Evolutionary conservation across 2,797 vertebrate genomes (phyloP).

Genomic region (Ambastaia sidthimunki): DNA sequence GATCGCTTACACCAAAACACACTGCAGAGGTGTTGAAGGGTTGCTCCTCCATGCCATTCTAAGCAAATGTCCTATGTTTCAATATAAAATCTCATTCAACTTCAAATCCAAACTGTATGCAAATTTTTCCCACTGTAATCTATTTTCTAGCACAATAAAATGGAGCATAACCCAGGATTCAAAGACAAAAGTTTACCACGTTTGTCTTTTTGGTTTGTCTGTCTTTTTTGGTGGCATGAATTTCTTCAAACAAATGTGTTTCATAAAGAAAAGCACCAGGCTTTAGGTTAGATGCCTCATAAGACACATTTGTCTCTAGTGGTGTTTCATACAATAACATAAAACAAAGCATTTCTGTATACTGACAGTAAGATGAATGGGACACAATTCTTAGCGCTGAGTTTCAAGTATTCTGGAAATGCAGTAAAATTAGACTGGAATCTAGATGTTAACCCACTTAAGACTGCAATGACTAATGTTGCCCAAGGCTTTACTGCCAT

Average conservation of each 20-base stretch:
- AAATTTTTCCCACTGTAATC: background rate
- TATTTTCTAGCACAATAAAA: constrained; percentile 2
- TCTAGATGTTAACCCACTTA: background rate
- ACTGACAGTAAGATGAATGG: constrained; percentile 46
- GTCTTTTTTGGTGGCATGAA: constrained; percentile 13
- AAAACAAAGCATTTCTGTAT: constrained; percentile 26
- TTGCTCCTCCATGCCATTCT: constrained; percentile 14
- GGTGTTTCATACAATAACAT: constrained; percentile 21
- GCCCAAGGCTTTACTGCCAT: background rate
- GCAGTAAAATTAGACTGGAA: constrained; percentile 4
- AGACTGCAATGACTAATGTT: background rate
- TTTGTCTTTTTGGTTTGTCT: constrained; percentile 23
- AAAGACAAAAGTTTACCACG: background rate
- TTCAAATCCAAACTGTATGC: background rate
- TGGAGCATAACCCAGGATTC: background rate
- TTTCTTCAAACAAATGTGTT: constrained; percentile 29
- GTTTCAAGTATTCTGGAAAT: constrained; percentile 4
- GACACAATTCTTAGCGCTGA: background rate
- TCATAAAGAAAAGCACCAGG: constrained; percentile 24
- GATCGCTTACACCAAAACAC: background rate
- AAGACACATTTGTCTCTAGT: constrained; percentile 32
- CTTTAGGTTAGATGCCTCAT: constrained; percentile 6
- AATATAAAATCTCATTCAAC: background rate
- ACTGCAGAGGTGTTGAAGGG: background rate
- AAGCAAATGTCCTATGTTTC: constrained; percentile 17